These are phyloP conservation scores for Anoplolepis gracilipes DNA, from an alignment of 1,140 invertebrate species.

Conservation along the genomic window DNA sequence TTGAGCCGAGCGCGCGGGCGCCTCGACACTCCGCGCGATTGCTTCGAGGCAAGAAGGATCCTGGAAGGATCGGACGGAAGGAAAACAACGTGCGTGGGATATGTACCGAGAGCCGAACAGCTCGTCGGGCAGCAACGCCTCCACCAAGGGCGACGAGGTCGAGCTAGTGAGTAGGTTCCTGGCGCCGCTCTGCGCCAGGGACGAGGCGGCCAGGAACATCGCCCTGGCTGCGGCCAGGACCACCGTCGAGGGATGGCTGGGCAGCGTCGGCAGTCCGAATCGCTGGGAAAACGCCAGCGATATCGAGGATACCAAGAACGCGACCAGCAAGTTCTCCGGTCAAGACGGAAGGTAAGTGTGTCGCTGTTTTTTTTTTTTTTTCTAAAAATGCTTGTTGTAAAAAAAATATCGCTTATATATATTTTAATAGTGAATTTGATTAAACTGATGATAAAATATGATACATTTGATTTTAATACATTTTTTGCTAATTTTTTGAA, in stretches of 20 bases:
- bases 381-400: neutral
- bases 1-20: constrained; percentile 48
- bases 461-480: neutral
- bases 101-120: constrained; percentile 81
- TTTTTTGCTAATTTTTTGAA: neutral
- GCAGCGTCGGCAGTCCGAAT: constrained; percentile 86
- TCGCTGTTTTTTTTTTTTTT: neutral
- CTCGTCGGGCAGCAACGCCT: constrained; percentile 72
- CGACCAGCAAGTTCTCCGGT: constrained; percentile 73
- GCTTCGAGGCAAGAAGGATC: constrained; percentile 33
- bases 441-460: neutral
- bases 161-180: constrained; percentile 86
- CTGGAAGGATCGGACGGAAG: constrained; percentile 41
- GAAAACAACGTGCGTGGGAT: constrained; percentile 60
- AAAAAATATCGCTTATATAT: neutral
- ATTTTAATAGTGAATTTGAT: neutral
- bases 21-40: constrained; percentile 54
- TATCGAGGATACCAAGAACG: constrained; percentile 72
- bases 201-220: constrained; percentile 86
- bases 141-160: constrained; percentile 83
- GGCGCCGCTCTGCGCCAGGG: constrained; percentile 85
- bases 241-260: constrained; percentile 87
- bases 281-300: constrained; percentile 77
- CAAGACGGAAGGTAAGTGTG: constrained; percentile 79
- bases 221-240: constrained; percentile 86